Evolutionary conservation across 2,888 invertebrate genomes (phyloP).

Genomic region (Pachymerium ferrugineum): DNA sequence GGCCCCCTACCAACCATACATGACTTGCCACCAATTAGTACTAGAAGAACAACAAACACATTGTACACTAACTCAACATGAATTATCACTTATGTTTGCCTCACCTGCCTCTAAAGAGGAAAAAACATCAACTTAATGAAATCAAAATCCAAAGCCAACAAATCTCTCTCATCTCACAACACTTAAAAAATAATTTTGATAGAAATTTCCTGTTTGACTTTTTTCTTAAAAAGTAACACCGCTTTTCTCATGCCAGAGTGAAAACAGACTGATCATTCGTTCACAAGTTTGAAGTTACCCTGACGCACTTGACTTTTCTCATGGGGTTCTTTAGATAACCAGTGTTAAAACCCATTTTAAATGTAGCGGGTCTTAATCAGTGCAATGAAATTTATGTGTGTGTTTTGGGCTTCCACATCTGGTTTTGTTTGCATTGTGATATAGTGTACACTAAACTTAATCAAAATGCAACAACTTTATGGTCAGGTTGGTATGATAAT

Average conservation of each 20-base stretch:
- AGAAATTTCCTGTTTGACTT: no score
- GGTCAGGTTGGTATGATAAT: not conserved
- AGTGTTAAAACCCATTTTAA: conserved; percentile 12
- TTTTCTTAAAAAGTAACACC: no score
- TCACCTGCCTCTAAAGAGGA: not conserved
- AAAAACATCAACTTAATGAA: not conserved
- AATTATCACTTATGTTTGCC: conserved; percentile 1
- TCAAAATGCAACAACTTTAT: not conserved
- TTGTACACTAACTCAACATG: conserved; percentile 18
- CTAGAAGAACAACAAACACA: not conserved
- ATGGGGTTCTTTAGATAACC: conserved; percentile 22
- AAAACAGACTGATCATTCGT: not conserved
- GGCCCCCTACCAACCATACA: conserved; percentile 19
- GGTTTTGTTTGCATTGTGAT: conserved; percentile 7
- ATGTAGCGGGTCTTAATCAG: conserved; percentile 22
- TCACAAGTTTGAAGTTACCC: conserved; percentile 5
- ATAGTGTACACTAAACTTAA: not conserved
- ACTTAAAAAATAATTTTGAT: no score
- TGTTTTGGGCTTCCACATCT: conserved; percentile 14
- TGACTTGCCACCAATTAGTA: conserved; percentile 25
- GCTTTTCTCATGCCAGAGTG: not conserved
- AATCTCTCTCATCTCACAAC: not conserved
- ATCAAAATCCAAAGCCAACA: not conserved
- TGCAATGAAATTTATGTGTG: conserved; percentile 18
- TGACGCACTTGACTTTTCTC: conserved; percentile 5